These are phyloP conservation scores for Thamnophis sirtalis DNA, from an alignment of 2,113 vertebrate genomes.

Conservation along the genomic window DNA sequence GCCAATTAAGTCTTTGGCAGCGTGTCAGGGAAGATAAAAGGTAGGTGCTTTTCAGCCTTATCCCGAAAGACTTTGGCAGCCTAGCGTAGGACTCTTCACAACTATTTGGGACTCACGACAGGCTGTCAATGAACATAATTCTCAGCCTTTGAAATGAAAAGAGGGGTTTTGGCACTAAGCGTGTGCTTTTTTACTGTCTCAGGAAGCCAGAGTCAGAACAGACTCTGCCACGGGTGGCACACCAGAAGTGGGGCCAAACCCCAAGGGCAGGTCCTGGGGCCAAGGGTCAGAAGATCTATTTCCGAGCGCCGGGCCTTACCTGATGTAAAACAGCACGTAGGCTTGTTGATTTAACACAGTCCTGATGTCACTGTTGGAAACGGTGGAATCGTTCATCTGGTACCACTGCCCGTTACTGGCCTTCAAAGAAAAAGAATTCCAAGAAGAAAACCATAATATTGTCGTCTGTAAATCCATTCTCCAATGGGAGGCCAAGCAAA, in stretches of 20 bases:
- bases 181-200: no score
- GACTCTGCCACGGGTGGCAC: background rate
- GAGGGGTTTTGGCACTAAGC: no score
- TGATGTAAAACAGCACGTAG: conserved; percentile 95
- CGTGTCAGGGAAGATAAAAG: no score
- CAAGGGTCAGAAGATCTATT: background rate
- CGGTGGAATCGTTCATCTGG: conserved; percentile 93
- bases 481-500: background rate
- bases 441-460: conserved; percentile 1
- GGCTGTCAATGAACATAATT: no score
- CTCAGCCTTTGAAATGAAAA: no score
- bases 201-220: no score
- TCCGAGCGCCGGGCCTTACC: conserved; percentile 65
- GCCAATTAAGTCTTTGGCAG: no score
- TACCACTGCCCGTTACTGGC: conserved; percentile 94
- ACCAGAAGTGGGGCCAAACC: background rate
- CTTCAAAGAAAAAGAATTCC: conserved; percentile 57
- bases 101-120: no score
- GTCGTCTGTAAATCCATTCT: background rate
- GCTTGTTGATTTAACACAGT: conserved; percentile 94
- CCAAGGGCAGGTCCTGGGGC: background rate
- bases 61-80: no score
- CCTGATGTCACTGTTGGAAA: conserved; percentile 84
- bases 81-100: no score
- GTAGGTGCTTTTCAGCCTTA: no score